Percentiles rank a stretch among this genome's conserved stretches.
phyloP scores from a whole-genome alignment of 1,140 invertebrate genomes.

The Orchesella cincta region DNA sequence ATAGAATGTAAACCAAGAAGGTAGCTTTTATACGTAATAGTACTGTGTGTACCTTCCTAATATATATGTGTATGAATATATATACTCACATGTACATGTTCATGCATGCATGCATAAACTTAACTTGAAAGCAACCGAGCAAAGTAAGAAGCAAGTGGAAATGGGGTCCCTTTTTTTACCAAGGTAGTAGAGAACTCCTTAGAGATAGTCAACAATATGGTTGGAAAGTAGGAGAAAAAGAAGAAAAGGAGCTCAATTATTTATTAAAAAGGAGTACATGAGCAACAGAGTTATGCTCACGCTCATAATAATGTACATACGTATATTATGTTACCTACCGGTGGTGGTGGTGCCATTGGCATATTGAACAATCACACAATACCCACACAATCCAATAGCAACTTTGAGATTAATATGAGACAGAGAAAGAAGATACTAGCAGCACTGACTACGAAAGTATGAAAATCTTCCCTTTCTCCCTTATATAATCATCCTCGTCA shows the following conservation, averaged over 20 bases:
- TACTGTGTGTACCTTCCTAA: not conserved
- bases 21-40: slow-evolving; percentile 17
- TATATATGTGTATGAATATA: slow-evolving; percentile 9
- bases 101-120: not conserved
- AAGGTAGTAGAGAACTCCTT: slow-evolving; percentile 8
- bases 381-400: too few species aligned
- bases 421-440: too few species aligned
- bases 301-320: not conserved
- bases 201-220: slow-evolving; percentile 16
- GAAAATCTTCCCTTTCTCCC: not conserved
- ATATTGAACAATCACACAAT: too few species aligned
- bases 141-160: slow-evolving; percentile 9
- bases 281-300: not conserved
- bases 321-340: too few species aligned
- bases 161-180: not conserved
- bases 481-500: slow-evolving; percentile 25
- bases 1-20: slow-evolving; percentile 21
- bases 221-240: not conserved
- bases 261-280: slow-evolving; percentile 23
- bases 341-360: too few species aligned
- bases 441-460: too few species aligned
- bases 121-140: slow-evolving; percentile 4
- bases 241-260: slow-evolving; percentile 23
- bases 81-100: not conserved
- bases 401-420: too few species aligned